phyloP scores from a whole-genome alignment of 2,888 invertebrate genomes.

The Taphrorychus bicolor region DNA sequence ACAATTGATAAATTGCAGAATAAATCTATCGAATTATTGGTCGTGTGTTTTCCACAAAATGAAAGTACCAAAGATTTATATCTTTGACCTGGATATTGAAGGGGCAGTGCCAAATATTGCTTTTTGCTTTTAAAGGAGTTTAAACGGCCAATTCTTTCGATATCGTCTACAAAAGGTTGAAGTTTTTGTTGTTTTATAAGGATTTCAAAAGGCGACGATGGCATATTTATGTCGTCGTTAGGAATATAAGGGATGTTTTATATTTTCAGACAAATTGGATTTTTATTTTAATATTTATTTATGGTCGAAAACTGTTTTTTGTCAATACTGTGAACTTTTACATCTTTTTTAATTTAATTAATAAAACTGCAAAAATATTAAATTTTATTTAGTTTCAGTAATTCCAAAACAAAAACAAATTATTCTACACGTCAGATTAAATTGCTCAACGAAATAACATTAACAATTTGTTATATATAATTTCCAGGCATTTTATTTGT shows the following conservation, averaged over 20 bases:
- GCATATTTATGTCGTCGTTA: neutral
- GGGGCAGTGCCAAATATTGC: slow-evolving; percentile 29
- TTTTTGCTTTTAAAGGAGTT: slow-evolving; percentile 23
- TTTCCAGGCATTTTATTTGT: neutral
- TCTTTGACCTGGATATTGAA: slow-evolving; percentile 34
- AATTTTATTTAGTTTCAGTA: neutral
- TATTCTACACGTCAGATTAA: neutral
- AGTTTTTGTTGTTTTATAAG: neutral
- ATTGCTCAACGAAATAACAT: neutral
- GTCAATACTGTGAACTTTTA: too few relatives aligned
- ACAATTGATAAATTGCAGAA: slow-evolving; percentile 40
- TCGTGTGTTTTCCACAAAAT: slow-evolving; percentile 39
- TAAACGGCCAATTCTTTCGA: slow-evolving; percentile 8
- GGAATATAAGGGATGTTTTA: neutral
- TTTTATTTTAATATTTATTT: neutral
- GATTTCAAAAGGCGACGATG: neutral
- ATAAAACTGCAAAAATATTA: neutral
- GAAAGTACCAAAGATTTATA: slow-evolving; percentile 38
- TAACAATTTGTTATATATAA: neutral
- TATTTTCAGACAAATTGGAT: neutral
- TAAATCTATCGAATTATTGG: slow-evolving; percentile 41
- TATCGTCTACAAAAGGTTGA: neutral
- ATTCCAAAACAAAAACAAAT: neutral
- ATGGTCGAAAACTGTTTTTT: too few relatives aligned
- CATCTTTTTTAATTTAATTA: neutral